Percentiles rank a stretch among this genome's conserved stretches.
These are phyloP conservation scores for Murina feae DNA, from an alignment of 2,113 vertebrate species.

Conservation along the genomic window DNA sequence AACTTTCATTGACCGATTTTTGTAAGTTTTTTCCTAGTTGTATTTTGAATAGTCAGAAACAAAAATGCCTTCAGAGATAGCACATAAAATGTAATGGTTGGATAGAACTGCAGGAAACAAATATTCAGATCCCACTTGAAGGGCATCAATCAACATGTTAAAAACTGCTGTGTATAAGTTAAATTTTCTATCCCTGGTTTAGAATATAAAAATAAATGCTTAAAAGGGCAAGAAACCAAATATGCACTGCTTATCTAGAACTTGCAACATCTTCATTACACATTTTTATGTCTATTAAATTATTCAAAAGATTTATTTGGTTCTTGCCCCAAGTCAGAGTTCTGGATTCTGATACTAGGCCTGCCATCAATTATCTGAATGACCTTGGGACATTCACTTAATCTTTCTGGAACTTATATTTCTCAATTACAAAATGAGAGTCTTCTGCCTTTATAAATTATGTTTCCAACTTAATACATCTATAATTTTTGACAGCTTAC, in stretches of 20 bases:
- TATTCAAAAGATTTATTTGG: not conserved
- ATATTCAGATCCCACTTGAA: not conserved
- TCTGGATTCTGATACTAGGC: not conserved
- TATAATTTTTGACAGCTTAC: slow-evolving; percentile 28
- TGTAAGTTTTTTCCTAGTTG: not conserved
- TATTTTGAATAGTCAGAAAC: not conserved
- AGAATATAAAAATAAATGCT: not conserved
- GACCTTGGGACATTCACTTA: not conserved
- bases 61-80: not conserved
- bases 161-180: not conserved
- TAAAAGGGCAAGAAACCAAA: not conserved
- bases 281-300: not conserved
- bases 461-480: not conserved
- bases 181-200: not conserved
- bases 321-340: not conserved
- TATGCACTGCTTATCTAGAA: not conserved
- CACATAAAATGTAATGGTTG: not conserved
- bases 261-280: not conserved
- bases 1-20: not conserved
- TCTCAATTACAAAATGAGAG: not conserved
- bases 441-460: not conserved
- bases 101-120: not conserved
- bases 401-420: not conserved
- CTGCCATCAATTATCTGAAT: not conserved
- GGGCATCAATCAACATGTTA: not conserved